These are phyloP conservation scores for Eumerus sabulonum DNA, from an alignment of 2,888 invertebrate genomes.

Conservation along the genomic window DNA sequence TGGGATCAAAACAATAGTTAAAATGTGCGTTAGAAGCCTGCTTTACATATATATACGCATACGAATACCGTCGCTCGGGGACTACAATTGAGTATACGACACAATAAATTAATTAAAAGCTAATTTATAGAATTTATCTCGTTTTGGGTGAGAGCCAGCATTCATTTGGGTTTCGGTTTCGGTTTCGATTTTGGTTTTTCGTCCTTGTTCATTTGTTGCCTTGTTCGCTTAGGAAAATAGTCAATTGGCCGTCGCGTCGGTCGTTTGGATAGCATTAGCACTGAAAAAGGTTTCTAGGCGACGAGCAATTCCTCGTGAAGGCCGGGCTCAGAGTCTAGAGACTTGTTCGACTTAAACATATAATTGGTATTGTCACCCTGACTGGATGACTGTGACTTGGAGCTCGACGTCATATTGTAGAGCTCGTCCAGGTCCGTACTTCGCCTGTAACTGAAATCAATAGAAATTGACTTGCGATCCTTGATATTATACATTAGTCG, in stretches of 20 bases:
- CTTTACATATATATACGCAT: constrained; percentile 43
- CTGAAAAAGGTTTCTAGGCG: constrained; percentile 70
- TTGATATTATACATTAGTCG: not conserved
- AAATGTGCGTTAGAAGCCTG: constrained; percentile 65
- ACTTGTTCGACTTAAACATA: constrained; percentile 75
- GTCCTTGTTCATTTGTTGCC: constrained; percentile 48
- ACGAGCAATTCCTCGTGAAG: constrained; percentile 74
- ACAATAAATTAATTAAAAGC: constrained; percentile 60
- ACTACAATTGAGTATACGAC: constrained; percentile 61
- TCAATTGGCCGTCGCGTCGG: constrained; percentile 4
- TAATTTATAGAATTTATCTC: constrained; percentile 59
- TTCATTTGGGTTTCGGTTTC: constrained; percentile 42
- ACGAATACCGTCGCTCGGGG: constrained; percentile 41
- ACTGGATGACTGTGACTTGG: constrained; percentile 77
- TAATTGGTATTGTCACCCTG: constrained; percentile 74
- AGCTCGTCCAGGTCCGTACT: constrained; percentile 81
- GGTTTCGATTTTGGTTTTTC: constrained; percentile 42
- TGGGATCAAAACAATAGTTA: constrained; percentile 1
- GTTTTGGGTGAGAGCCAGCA: constrained; percentile 35
- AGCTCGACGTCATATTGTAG: constrained; percentile 78
- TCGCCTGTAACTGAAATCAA: constrained; percentile 77
- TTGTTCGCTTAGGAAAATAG: constrained; percentile 54
- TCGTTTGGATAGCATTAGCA: too few species aligned
- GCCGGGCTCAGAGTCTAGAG: constrained; percentile 73
- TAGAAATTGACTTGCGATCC: too few species aligned